Evolutionary conservation across 2,113 vertebrate species (phyloP).

Genomic region (Synodontis membranacea): DNA sequence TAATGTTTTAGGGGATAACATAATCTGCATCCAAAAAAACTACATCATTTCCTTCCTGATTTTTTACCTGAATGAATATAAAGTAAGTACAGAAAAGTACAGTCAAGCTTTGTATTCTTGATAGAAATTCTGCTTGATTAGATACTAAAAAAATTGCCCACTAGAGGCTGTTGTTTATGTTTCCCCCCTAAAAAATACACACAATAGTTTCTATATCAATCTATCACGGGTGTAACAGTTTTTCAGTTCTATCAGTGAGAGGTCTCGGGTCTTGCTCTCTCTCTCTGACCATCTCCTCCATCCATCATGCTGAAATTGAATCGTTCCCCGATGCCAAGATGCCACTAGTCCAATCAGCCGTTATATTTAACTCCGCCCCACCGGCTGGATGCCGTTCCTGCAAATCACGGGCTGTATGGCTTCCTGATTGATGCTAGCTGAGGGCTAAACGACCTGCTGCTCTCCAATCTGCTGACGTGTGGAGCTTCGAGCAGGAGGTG

Average conservation of each 20-base stretch:
- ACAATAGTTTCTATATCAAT: background rate
- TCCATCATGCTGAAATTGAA: constrained; percentile 71
- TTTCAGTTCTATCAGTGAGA: background rate
- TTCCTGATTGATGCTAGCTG: constrained; percentile 66
- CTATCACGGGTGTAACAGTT: background rate
- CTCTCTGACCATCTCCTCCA: constrained; percentile 42
- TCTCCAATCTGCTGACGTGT: constrained; percentile 52
- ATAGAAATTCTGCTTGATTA: background rate
- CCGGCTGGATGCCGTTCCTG: constrained; percentile 63
- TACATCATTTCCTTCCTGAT: background rate
- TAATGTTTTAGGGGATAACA: too few relatives aligned
- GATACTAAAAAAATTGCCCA: background rate
- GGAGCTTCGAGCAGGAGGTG: constrained; percentile 36
- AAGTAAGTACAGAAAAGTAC: background rate
- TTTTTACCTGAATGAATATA: background rate
- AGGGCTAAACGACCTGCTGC: constrained; percentile 58
- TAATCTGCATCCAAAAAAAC: too few relatives aligned
- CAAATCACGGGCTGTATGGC: constrained; percentile 60
- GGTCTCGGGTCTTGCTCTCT: background rate
- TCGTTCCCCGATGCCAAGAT: constrained; percentile 67
- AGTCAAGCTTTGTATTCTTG: background rate
- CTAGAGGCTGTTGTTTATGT: background rate
- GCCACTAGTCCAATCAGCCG: constrained; percentile 61
- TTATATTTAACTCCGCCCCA: constrained; percentile 60
- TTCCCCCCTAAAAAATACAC: background rate